A percentile compares a stretch with the other conserved stretches of the same genome.
Evolutionary conservation across 2,113 vertebrate species (phyloP).

Genomic region (Hippopotamus amphibius): DNA sequence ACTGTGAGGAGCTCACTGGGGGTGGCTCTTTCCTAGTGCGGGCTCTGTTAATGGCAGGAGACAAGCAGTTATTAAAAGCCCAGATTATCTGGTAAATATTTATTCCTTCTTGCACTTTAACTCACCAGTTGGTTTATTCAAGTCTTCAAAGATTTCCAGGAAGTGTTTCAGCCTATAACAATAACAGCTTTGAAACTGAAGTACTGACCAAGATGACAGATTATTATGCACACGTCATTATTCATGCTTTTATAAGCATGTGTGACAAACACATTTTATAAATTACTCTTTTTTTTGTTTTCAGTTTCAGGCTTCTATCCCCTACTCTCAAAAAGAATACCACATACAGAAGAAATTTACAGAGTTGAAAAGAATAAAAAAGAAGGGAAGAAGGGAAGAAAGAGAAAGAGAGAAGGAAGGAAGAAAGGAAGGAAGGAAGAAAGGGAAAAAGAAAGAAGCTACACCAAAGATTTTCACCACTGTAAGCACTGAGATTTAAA

Average conservation of each 20-base stretch:
- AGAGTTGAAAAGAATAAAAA: not conserved
- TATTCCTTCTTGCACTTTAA: not conserved
- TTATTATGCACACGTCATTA: not conserved
- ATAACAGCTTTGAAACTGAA: not conserved
- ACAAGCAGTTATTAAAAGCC: not conserved
- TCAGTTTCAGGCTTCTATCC: not conserved
- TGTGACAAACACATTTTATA: not conserved
- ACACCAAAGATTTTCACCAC: not conserved
- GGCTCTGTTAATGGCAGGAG: not conserved
- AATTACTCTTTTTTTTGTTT: not conserved
- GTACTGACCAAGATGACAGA: not conserved
- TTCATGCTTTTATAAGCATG: not conserved
- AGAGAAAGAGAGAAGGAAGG: too few relatives aligned
- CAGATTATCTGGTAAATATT: not conserved
- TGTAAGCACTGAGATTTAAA: not conserved
- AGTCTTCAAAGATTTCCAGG: slow-evolving; percentile 9
- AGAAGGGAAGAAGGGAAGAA: not conserved
- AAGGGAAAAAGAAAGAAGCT: not conserved
- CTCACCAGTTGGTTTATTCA: not conserved
- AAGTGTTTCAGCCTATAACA: not conserved
- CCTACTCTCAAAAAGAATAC: not conserved
- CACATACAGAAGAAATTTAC: not conserved
- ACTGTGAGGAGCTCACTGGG: not conserved
- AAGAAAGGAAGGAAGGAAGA: not conserved
- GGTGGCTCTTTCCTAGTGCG: fast-evolving